These are phyloP conservation scores for Caracal caracal DNA, from an alignment of 2,113 vertebrate genomes.

Conservation along the genomic window DNA sequence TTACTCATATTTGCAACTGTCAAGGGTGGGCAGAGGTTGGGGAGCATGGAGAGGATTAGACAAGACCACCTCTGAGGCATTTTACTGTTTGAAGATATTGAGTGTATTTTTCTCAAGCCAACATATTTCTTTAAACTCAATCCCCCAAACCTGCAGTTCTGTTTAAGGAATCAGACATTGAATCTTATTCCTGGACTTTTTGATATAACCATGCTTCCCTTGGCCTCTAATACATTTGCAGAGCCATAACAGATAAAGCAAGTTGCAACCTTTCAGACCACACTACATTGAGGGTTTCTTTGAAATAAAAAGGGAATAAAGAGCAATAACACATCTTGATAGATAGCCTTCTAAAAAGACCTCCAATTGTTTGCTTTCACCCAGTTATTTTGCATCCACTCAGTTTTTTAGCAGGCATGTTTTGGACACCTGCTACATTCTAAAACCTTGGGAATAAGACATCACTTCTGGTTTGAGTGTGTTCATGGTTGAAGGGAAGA, in stretches of 20 bases:
- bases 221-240: background rate
- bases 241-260: background rate
- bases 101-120: background rate
- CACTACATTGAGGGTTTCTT: background rate
- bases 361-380: background rate
- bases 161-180: background rate
- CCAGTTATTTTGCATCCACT: background rate
- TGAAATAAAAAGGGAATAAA: slow-evolving; percentile 40
- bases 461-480: background rate
- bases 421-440: background rate
- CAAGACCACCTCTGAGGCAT: background rate
- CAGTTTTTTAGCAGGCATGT: background rate
- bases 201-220: background rate
- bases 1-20: background rate
- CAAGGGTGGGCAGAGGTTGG: too few species aligned
- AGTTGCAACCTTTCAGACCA: background rate
- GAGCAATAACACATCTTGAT: background rate
- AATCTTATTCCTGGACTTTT: background rate
- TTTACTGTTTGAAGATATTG: slow-evolving; percentile 1
- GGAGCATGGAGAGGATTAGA: background rate
- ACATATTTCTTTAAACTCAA: background rate
- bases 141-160: background rate
- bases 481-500: background rate
- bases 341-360: background rate
- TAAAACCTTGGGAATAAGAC: background rate